Percentiles rank a stretch among this genome's conserved stretches.
Evolutionary conservation across 2,113 vertebrate species (phyloP).

Genomic region (Cephalopholis sonnerati): DNA sequence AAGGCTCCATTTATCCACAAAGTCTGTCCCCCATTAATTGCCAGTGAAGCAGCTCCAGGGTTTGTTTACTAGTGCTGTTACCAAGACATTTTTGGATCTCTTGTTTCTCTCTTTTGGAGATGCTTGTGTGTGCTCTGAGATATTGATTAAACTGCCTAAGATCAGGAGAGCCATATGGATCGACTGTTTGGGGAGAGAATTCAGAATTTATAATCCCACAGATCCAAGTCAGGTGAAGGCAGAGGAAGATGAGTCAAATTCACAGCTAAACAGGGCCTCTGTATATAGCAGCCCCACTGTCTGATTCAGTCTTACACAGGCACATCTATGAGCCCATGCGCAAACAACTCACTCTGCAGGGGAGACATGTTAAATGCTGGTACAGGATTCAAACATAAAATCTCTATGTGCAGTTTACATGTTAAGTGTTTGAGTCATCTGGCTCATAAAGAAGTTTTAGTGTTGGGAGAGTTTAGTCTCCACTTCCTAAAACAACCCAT

Average conservation of each 20-base stretch:
- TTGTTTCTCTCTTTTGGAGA: slow-evolving; percentile 32
- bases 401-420: not conserved
- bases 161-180: slow-evolving; percentile 50
- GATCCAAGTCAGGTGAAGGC: slow-evolving; percentile 21
- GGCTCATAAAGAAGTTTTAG: not conserved
- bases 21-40: slow-evolving; percentile 40
- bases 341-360: not conserved
- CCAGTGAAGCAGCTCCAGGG: slow-evolving; percentile 41
- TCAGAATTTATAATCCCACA: slow-evolving; percentile 24
- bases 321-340: not conserved
- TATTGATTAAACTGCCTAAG: slow-evolving; percentile 58
- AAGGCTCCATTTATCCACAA: slow-evolving; percentile 19
- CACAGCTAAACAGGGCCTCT: slow-evolving; percentile 3
- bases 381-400: not conserved
- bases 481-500: not conserved
- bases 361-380: not conserved
- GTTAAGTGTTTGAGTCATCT: not conserved
- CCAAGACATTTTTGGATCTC: slow-evolving; percentile 37
- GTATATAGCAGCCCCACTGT: not conserved
- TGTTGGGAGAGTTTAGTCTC: not conserved
- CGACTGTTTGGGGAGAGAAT: slow-evolving; percentile 7
- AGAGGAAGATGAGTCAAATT: slow-evolving; percentile 31
- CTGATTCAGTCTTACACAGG: not conserved
- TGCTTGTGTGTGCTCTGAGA: slow-evolving; percentile 32
- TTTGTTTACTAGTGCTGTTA: slow-evolving; percentile 58